Base-by-base conservation (phyloP, 2,888 invertebrate species). In the Margaritifera margaritifera region DNA sequence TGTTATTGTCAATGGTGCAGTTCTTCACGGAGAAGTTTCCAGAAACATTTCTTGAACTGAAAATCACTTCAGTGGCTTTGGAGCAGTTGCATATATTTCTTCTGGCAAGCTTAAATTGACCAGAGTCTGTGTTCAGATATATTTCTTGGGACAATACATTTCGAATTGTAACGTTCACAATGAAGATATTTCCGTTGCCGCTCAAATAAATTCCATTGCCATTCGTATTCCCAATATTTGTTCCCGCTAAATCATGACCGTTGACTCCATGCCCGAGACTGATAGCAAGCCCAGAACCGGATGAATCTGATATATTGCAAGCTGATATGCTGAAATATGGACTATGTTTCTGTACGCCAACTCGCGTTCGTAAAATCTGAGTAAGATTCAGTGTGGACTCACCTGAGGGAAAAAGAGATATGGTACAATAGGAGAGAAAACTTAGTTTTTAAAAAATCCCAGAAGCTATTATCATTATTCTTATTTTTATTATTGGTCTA, bases 1-100 rank as follows among this genome's bases (percentile, higher is more conserved):
- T 53, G 11, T 25, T 61, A 22, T 63, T 63, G 15, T 20, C 15
- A 27, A 68, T 42, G 24, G 18, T n/a, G 31, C 58, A 62, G 42
- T 62, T 68, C 20, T 50, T 52, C 18, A 68, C 20, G 20, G 62
- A 24, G 2, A 68, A 19, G 31, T 68, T 68, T 25, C 62, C 62
- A 19, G 58, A 6, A n/a, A 42, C 42, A 42, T 11, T 42, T 11
- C 11, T 42, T 8, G 42, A 42, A 42, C 42, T 11, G 42, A 42
- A 42, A 11, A 11, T 42, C 2, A 42, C 11, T 11, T 42, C 42
- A 11, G 11, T 42, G 11, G 42, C 42, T 42, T 42, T 42, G 42
- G 42, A 11, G 42, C 42, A 42, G 42, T 11, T 42, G 2, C 42
- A 11, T 42, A 42, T 42, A 11, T 20, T 61, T 19, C 42, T 20